Evolutionary conservation across 2,888 invertebrate species (phyloP).

Genomic region (Tetramorium bicarinatum): DNA sequence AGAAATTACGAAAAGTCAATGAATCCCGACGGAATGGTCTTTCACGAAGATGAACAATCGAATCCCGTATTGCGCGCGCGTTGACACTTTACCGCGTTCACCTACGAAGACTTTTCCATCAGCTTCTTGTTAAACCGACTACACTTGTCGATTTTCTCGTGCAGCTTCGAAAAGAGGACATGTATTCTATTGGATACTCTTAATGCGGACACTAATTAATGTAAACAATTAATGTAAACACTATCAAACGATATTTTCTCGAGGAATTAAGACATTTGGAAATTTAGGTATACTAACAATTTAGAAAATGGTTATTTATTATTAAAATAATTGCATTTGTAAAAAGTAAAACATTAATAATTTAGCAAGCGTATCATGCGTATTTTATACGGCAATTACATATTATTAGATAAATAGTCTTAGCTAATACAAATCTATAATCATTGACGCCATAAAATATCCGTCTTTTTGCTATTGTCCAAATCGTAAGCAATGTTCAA

Average conservation of each 20-base stretch:
- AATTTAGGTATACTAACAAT: not conserved
- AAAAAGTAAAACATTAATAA: not conserved
- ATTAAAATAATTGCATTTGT: not conserved
- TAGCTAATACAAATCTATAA: not conserved
- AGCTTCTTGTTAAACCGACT: constrained; percentile 18
- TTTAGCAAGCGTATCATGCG: not conserved
- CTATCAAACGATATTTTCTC: not conserved
- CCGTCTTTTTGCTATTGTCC: not conserved
- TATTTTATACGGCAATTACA: not conserved
- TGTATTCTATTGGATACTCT: not conserved
- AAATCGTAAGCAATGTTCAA: constrained; percentile 31
- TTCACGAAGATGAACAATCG: constrained; percentile 41
- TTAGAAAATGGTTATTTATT: not conserved
- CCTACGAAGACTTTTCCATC: constrained; percentile 15
- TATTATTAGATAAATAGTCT: not conserved
- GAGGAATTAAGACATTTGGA: not conserved
- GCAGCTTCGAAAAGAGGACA: not conserved
- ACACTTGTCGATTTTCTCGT: constrained; percentile 9
- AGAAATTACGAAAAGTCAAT: constrained; percentile 44
- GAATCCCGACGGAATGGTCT: not conserved
- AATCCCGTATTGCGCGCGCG: not conserved
- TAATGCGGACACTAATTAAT: not conserved
- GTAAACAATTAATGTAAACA: constrained; percentile 6
- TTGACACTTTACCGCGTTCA: constrained; percentile 25
- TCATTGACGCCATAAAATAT: not conserved